Conservation (phyloP, 2,113 vertebrate species). For the Vanacampus margaritifer region DNA sequence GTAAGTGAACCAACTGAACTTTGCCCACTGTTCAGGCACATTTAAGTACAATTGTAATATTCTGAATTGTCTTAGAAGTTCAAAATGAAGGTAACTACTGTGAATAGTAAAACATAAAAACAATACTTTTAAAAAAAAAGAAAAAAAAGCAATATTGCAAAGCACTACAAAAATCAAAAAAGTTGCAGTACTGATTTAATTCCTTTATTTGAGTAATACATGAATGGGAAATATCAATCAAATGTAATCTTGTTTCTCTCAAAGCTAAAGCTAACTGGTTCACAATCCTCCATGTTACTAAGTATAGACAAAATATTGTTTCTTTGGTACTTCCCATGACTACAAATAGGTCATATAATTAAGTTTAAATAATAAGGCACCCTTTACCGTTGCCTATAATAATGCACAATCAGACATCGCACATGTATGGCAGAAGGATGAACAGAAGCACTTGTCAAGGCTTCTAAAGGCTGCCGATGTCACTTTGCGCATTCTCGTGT, state of each 20-base stretch:
- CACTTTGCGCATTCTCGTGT: constrained; percentile 23
- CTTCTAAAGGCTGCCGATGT: constrained; percentile 12
- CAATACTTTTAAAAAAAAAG: too few relatives aligned
- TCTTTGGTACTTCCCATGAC: too few relatives aligned
- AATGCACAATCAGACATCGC: neutral
- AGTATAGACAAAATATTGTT: too few relatives aligned
- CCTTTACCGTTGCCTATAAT: neutral
- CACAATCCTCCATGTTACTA: too few relatives aligned
- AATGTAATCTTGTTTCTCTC: neutral
- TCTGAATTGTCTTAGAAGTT: neutral
- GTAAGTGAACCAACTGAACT: neutral
- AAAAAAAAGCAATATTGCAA: too few relatives aligned
- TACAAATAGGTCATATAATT: too few relatives aligned
- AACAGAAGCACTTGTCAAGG: constrained; percentile 7
- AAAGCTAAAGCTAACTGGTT: neutral
- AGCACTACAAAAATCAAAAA: too few relatives aligned
- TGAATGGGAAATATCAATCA: neutral
- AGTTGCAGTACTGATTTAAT: neutral
- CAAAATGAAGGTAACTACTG: neutral
- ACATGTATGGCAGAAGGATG: neutral
- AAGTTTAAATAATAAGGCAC: neutral
- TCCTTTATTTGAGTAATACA: neutral
- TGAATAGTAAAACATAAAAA: too few relatives aligned
- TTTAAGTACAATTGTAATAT: too few relatives aligned
- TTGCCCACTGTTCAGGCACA: neutral